A percentile compares a stretch with the other conserved stretches of the same genome.
Conservation (phyloP, 1,140 invertebrate genomes). For the Danaus melanippus region DNA sequence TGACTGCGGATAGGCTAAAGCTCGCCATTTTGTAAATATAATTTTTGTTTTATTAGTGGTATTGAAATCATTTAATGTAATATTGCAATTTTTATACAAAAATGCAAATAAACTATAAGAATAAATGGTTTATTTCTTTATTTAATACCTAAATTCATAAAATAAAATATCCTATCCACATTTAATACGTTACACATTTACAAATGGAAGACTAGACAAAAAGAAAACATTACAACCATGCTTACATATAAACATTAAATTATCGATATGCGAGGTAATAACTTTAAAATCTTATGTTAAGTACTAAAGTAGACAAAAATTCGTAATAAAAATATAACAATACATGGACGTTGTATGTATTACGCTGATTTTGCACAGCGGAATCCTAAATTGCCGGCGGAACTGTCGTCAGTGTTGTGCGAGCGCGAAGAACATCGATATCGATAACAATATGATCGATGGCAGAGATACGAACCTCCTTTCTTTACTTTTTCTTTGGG, state of each 20-base stretch:
- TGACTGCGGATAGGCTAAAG: slow-evolving; percentile 37
- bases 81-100: slow-evolving; percentile 68
- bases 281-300: slow-evolving; percentile 19
- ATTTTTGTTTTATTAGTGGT: slow-evolving; percentile 48
- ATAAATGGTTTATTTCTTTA: slow-evolving; percentile 32
- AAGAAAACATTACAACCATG: slow-evolving; percentile 3
- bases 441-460: slow-evolving; percentile 92
- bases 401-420: slow-evolving; percentile 94
- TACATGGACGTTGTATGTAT: slow-evolving; percentile 15
- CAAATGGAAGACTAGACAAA: slow-evolving; percentile 12
- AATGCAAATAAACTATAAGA: slow-evolving; percentile 63
- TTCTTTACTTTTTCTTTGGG: slow-evolving; percentile 92
- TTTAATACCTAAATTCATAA: slow-evolving; percentile 1
- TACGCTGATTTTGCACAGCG: slow-evolving; percentile 80
- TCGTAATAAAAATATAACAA: slow-evolving; percentile 8
- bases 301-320: slow-evolving; percentile 24
- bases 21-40: slow-evolving; percentile 61
- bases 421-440: slow-evolving; percentile 95
- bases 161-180: slow-evolving; percentile 1
- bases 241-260: slow-evolving; percentile 1
- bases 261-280: slow-evolving; percentile 15
- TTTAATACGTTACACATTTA: slow-evolving; percentile 3
- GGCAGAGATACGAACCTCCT: slow-evolving; percentile 96
- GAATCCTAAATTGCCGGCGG: slow-evolving; percentile 95
- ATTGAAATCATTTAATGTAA: slow-evolving; percentile 58